Percentiles rank a stretch among this genome's conserved stretches.
Conservation (phyloP, 2,113 vertebrate genomes). For the Hemicordylus capensis region DNA sequence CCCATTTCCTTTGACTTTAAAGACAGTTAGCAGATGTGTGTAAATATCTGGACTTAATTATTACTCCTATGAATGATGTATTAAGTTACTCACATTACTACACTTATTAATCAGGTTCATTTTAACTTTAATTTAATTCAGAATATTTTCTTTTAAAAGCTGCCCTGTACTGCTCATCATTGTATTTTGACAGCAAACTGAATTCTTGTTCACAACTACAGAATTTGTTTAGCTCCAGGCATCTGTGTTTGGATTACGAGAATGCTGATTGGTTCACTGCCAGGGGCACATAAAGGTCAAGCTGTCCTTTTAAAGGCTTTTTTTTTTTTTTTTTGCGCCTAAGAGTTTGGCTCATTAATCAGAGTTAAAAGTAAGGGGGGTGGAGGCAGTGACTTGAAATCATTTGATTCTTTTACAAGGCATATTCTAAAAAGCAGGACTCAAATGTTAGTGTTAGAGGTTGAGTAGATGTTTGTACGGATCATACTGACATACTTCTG, state of each 20-base stretch:
- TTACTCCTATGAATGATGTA: slow-evolving; percentile 39
- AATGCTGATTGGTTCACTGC: slow-evolving; percentile 94
- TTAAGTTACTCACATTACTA: slow-evolving; percentile 33
- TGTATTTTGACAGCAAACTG: slow-evolving; percentile 83
- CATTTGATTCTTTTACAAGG: slow-evolving; percentile 76
- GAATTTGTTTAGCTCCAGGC: slow-evolving; percentile 92
- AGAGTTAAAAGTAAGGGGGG: slow-evolving; percentile 74
- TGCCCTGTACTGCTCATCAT: slow-evolving; percentile 77
- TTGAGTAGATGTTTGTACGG: slow-evolving; percentile 76
- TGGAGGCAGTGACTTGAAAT: slow-evolving; percentile 75
- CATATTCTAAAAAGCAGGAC: slow-evolving; percentile 76
- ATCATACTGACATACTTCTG: slow-evolving; percentile 80
- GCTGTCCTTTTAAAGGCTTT: slow-evolving; percentile 83
- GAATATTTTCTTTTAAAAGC: slow-evolving; percentile 71
- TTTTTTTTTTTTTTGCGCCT: slow-evolving; percentile 75
- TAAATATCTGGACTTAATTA: slow-evolving; percentile 51
- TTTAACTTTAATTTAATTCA: slow-evolving; percentile 65
- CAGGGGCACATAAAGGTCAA: slow-evolving; percentile 92
- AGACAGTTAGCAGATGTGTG: slow-evolving; percentile 37
- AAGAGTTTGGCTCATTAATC: slow-evolving; percentile 81
- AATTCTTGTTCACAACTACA: slow-evolving; percentile 84
- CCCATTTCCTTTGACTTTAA: background rate
- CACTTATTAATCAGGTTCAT: slow-evolving; percentile 62
- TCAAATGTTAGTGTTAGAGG: slow-evolving; percentile 78
- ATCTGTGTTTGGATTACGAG: slow-evolving; percentile 96